Conservation (phyloP, 2,797 vertebrate species). For the Mus caroli region DNA sequence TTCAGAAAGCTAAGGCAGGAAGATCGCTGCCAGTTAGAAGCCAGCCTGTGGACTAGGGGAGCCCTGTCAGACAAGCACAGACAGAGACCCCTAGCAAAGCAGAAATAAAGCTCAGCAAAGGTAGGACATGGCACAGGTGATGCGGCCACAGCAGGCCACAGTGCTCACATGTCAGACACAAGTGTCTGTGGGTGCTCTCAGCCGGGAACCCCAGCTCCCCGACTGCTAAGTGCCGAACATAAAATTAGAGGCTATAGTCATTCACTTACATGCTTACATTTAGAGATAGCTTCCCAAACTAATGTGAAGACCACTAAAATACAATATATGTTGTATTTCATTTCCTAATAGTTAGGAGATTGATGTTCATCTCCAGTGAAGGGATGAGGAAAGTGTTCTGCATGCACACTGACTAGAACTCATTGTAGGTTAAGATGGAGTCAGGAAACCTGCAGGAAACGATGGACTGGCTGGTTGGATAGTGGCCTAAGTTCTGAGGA, state of each 20-base stretch:
- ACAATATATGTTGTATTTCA: not conserved
- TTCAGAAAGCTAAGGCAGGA: not conserved
- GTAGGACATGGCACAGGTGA: not conserved
- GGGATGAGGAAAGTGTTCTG: not conserved
- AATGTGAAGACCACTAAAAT: not conserved
- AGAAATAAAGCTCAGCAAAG: not conserved
- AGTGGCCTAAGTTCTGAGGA: not conserved
- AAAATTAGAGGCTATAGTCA: not conserved
- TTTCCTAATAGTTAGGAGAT: not conserved
- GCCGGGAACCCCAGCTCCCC: not conserved
- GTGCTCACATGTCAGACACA: not conserved
- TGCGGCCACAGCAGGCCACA: not conserved
- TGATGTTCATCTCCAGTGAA: not conserved
- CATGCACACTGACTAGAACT: not conserved
- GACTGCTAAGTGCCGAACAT: not conserved
- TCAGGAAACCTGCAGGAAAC: not conserved
- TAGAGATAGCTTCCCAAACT: not conserved
- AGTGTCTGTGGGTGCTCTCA: not conserved
- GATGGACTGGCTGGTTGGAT: not conserved
- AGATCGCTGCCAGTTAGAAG: not conserved
- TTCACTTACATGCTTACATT: not conserved
- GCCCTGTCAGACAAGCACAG: not conserved
- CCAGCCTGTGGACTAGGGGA: not conserved
- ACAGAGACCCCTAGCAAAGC: not conserved
- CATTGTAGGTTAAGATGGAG: not conserved